Percentiles rank a stretch among this genome's conserved stretches.
These are phyloP conservation scores for Python bivittatus DNA, from an alignment of 2,113 vertebrate species.

Conservation along the genomic window DNA sequence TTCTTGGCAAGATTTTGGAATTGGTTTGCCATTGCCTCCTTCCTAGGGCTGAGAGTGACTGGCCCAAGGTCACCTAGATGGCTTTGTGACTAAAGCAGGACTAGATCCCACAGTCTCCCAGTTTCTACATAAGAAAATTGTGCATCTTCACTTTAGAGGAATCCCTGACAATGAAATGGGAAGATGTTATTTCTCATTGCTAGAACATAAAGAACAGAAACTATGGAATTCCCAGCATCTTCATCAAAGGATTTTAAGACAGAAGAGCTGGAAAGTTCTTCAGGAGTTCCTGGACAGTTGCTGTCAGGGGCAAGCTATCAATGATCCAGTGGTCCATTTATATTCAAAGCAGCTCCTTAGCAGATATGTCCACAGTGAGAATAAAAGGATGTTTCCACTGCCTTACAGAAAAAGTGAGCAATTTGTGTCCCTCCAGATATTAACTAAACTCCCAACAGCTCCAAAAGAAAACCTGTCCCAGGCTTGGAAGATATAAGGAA, in stretches of 20 bases:
- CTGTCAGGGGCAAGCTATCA: no score
- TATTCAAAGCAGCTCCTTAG: background rate
- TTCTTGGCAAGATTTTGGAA: no score
- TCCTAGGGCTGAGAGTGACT: background rate
- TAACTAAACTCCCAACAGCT: background rate
- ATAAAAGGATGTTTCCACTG: background rate
- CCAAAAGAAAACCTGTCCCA: slow-evolving; percentile 32
- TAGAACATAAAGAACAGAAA: background rate
- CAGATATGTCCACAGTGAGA: background rate
- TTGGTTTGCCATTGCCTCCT: no score
- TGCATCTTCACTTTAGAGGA: no score
- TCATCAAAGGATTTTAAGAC: background rate
- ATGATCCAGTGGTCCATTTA: background rate
- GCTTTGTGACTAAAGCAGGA: background rate
- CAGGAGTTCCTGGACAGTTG: background rate
- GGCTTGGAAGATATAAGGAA: background rate
- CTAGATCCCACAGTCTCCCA: no score
- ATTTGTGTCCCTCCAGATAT: background rate
- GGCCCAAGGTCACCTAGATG: no score
- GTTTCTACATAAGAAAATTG: no score
- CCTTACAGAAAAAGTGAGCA: background rate
- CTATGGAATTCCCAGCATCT: background rate
- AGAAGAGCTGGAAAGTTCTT: background rate
- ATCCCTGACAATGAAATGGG: background rate
- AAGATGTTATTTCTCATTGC: background rate